Base-by-base conservation (phyloP, 2,797 vertebrate genomes). In the Babyrousa celebensis region DNA sequence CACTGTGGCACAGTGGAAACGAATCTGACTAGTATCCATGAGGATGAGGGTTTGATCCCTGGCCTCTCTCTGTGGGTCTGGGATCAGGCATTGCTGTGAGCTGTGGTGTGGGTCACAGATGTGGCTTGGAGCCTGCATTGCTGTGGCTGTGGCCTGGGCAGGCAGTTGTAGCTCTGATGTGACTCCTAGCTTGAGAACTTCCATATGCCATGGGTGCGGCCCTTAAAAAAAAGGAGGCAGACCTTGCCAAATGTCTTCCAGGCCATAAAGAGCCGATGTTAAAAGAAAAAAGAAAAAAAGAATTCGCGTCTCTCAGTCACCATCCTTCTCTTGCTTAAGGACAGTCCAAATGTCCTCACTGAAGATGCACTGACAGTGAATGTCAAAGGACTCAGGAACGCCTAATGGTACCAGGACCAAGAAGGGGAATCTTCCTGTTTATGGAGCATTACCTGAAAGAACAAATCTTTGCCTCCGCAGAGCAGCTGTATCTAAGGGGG, bases 191-290 rank as follows among this genome's bases (percentile, higher is more conserved):
- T 48, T 48, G 43, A 10, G 43, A 48, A 48, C 43, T 48, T 48
- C 43, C 43, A 7, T 48, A 48, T 48, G 43, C 43, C 43, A 43
- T 43, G 43, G 43, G 43, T 43, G 43, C 8, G 43, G 43, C 8
- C 43, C 43, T 43, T 43, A 43, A 43, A 43, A 43, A 72, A 89
- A 88, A 91, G 40, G n/a, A 79, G 25, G 27, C 7, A 32, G 32
- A 89, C 70, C 20, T 75, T 87, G 71, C n/a, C 62, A 95, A 63
- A 68, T 82, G 6, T 62, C 52, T 85, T 88, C 52, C 36, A 29
- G 9, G 58, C 32, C 16, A 56, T 56, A 25, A 79, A 85, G 65
- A 1, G 67, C 11, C 77, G 17, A 87, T 78, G 12, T 23, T 29
- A 21, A 67, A 17, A 17, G 12, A 21, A 67, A 17, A 17, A 16